phyloP scores from a whole-genome alignment of 2,797 vertebrate species.

The Hemibagrus guttatus region DNA sequence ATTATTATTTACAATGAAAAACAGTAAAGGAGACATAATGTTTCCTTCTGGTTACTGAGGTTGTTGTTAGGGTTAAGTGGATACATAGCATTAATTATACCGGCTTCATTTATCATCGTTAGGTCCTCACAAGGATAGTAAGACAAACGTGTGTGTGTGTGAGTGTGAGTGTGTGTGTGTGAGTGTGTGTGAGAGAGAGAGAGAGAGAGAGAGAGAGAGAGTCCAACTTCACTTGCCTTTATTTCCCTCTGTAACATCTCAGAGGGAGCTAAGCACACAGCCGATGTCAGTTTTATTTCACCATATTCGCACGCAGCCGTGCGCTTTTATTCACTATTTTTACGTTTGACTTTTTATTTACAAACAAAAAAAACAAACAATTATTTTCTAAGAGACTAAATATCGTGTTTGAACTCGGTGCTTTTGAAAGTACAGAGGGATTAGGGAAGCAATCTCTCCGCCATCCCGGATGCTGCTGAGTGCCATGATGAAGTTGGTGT shows the following conservation, averaged over 20 bases:
- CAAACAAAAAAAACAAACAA: not conserved
- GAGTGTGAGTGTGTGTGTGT: slow-evolving; percentile 21
- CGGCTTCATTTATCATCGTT: not conserved
- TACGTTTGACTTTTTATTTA: not conserved
- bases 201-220: slow-evolving; percentile 54
- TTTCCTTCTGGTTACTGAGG: not conserved
- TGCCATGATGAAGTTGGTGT: slow-evolving; percentile 60
- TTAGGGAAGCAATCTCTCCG: not conserved
- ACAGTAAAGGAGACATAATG: not conserved
- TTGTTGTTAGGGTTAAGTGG: not conserved
- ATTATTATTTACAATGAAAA: not conserved
- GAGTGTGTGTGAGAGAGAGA: slow-evolving; percentile 48
- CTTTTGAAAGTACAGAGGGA: not conserved
- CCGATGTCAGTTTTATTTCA: not conserved
- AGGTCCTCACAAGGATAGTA: not conserved
- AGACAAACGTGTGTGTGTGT: not conserved
- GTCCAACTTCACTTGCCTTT: slow-evolving; percentile 55
- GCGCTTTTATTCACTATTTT: not conserved
- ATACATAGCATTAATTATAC: not conserved
- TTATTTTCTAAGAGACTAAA: not conserved
- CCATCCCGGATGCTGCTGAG: slow-evolving; percentile 56
- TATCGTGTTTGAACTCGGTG: slow-evolving; percentile 2
- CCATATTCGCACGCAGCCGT: not conserved
- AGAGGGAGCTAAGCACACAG: slow-evolving; percentile 11
- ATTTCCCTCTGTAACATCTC: slow-evolving; percentile 32